These are phyloP conservation scores for Tychaedon coryphoeus DNA, from an alignment of 2,113 vertebrate genomes.

Conservation along the genomic window DNA sequence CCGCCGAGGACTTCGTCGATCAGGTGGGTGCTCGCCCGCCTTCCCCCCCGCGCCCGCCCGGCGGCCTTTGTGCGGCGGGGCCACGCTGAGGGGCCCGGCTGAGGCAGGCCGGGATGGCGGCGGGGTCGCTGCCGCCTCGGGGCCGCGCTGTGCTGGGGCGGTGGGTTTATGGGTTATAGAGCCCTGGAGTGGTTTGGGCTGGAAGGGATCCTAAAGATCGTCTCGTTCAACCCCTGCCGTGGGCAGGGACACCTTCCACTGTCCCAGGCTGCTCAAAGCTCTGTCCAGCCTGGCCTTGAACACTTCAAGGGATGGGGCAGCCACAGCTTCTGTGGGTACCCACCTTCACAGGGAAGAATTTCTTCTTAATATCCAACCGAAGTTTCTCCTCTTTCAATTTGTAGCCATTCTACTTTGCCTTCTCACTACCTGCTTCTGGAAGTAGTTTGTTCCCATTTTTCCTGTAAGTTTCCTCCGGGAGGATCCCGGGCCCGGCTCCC, in stretches of 20 bases:
- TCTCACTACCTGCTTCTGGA: rapidly evolving
- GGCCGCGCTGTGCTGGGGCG: background rate
- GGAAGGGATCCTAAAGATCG: background rate
- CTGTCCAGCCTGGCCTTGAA: background rate
- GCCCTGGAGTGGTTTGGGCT: background rate
- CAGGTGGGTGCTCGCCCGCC: conserved; percentile 12
- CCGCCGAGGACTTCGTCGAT: conserved; percentile 66
- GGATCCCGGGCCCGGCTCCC: background rate
- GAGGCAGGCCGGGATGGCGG: background rate
- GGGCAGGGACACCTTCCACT: background rate
- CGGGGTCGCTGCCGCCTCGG: background rate
- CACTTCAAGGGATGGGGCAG: background rate
- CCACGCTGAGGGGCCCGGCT: background rate
- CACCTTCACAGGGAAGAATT: background rate
- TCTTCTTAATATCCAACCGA: background rate
- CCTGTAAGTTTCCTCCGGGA: background rate
- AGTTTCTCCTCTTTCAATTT: rapidly evolving
- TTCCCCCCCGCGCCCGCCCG: no score
- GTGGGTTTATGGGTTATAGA: background rate
- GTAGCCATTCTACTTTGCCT: background rate
- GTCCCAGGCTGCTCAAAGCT: rapidly evolving
- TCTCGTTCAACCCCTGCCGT: rapidly evolving
- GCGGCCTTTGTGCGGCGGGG: background rate
- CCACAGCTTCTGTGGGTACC: background rate
- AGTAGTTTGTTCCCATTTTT: background rate